Conservation (phyloP, 2,888 invertebrate species). For the Timema cristinae region DNA sequence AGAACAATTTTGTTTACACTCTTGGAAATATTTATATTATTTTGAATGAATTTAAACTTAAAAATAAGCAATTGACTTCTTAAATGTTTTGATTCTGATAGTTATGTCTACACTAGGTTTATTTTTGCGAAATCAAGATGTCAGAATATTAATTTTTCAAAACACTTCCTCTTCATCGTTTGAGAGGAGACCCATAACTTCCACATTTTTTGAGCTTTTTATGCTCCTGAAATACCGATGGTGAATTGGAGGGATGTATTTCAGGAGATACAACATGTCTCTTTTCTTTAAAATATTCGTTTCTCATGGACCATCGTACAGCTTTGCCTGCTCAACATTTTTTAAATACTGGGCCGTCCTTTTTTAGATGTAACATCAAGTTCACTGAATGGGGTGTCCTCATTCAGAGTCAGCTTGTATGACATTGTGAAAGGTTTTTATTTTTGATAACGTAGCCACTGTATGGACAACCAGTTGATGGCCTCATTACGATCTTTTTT, state of each 20-base stretch:
- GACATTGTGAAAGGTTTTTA: not conserved
- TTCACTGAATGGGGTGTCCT: not conserved
- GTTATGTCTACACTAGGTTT: too few species aligned
- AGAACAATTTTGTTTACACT: too few species aligned
- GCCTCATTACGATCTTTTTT: not conserved
- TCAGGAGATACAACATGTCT: not conserved
- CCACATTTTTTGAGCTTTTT: not conserved
- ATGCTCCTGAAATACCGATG: not conserved
- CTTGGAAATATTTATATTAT: too few species aligned
- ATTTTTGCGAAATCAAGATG: too few species aligned
- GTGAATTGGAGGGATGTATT: slow-evolving; percentile 4
- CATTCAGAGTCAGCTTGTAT: not conserved
- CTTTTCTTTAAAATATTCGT: too few species aligned
- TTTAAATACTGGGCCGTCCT: not conserved
- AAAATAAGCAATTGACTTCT: too few species aligned
- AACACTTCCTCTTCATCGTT: not conserved
- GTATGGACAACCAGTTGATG: not conserved
- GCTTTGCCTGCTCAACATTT: too few species aligned
- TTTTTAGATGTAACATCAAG: not conserved
- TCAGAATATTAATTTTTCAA: too few species aligned
- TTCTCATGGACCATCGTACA: too few species aligned
- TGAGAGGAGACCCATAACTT: not conserved
- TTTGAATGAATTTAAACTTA: too few species aligned
- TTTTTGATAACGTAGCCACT: slow-evolving; percentile 8
- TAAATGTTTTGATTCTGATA: too few species aligned